Evolutionary conservation across 1,140 invertebrate species (phyloP), one percentile per base, ranked within the genome.

Genomic region (Aphidius ervi): DNA sequence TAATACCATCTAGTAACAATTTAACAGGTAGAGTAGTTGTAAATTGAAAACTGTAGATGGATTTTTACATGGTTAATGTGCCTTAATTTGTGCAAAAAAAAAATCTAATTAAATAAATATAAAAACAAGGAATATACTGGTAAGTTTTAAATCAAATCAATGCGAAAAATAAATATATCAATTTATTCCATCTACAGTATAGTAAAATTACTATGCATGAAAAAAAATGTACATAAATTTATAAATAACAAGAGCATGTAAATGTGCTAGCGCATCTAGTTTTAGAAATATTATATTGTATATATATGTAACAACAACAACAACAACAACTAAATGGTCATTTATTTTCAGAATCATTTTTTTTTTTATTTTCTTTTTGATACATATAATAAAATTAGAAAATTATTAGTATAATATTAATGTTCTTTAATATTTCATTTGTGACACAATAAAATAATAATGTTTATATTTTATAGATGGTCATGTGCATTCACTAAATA

Each of bases 401-500:
- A 63, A 63, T 67, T 65, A 62, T 42, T 41, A 47, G 39, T 58
- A 16, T 16, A 16, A 16, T 16, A 31, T 10, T 20, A 52, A 45
- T 59, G 49, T 54, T 8, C 39, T 43, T 9, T 46, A 45, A 46
- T 42, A 48, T 55, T 49, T 50, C 47, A 49, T 50, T 23, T 10
- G 6, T 54, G 43, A 16, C 42, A 31, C 47, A 4, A 5, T 45
- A 23, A 43, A 41, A 55, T 46, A 9, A 10, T 39, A 67, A 60
- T 58, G 48, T 49, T 62, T 59, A 63, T 61, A 60, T 65, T 58
- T 80, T 78, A 56, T 79, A 92, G 90, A 92, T 82, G 87, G 88
- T 1, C 87, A 90, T 67, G 84, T 91, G 59, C 90, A 92, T 70
- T 87, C 88, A 0, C 67, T 91, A n/a, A 85, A 82, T 55, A 77